Evolutionary conservation across 2,797 vertebrate species (phyloP), one percentile per base, ranked within the genome.

Genomic region (Urocyon cinereoargenteus): DNA sequence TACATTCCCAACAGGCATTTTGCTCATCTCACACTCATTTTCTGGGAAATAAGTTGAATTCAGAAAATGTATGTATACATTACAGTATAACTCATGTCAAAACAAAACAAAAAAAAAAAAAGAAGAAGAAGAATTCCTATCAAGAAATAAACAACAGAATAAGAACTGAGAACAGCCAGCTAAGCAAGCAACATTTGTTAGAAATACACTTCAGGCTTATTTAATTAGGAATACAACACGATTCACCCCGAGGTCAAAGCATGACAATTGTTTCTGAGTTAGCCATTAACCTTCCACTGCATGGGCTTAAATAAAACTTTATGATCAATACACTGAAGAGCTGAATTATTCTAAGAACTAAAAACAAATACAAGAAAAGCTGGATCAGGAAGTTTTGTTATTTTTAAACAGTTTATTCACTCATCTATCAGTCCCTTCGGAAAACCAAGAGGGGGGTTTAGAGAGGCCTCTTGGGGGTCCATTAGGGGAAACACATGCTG

Each of bases 391-490:
- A 91, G 10, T 84, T 92, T 90, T n/a, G 3, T 78, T 84, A 55
- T 83, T 79, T 83, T 64, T 59, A 75, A 88, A 59, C 57, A 64
- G 9, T 66, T 72, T 53, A 61, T 79, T 95, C 4, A 28, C 22
- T 45, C 22, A 68, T 62, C 61, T 51, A 6, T 70, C 45, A 66
- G 31, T 36, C 66, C 5, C 22, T 78, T 26, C 0, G 57, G 59
- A 83, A 64, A 91, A 77, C 5, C 13, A 6, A 62, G 28, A 77
- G 14, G 53, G 7, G 31, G 2, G 3, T 16, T 16, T 36, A 45
- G 0, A 22, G 11, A 1, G 6, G 14, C 18, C 2, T 84, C 19
- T 34, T 15, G 7, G 10, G n/a, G 24, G 0, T n/a, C 16, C 21
- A 9, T 18, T 34, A 18, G 6, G 11, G 2, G n/a, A 87, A 13